These are phyloP conservation scores for Nannoperca australis DNA, from an alignment of 2,797 vertebrate genomes.

Conservation along the genomic window DNA sequence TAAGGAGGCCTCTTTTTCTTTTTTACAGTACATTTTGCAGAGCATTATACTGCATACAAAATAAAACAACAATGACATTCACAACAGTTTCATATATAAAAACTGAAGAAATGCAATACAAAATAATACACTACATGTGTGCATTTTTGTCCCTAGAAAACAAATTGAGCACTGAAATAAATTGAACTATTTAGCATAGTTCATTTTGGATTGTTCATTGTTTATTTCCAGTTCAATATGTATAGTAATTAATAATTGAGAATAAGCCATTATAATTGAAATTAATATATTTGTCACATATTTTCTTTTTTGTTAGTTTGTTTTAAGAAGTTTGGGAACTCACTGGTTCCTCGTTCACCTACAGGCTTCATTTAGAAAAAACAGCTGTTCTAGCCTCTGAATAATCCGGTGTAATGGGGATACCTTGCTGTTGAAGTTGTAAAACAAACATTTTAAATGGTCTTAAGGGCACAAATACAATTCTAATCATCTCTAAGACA, in stretches of 20 bases:
- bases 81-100: not conserved
- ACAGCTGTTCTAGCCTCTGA: constrained; percentile 3
- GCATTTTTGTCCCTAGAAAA: not conserved
- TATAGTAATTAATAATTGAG: not conserved
- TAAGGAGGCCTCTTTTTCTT: not conserved
- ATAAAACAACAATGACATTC: not conserved
- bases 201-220: not conserved
- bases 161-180: not conserved
- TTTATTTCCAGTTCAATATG: not conserved
- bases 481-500: not conserved
- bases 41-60: not conserved
- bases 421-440: not conserved
- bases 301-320: too few relatives aligned
- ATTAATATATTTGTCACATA: not conserved
- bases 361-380: not conserved
- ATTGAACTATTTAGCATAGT: not conserved
- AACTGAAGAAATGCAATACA: not conserved
- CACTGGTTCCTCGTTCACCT: not conserved
- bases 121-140: not conserved
- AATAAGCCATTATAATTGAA: not conserved
- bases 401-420: not conserved
- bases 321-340: not conserved
- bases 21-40: not conserved
- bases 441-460: not conserved
- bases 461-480: constrained; percentile 17